These are phyloP conservation scores for Metopia argyrocephala DNA, from an alignment of 2,888 invertebrate species.

Conservation along the genomic window DNA sequence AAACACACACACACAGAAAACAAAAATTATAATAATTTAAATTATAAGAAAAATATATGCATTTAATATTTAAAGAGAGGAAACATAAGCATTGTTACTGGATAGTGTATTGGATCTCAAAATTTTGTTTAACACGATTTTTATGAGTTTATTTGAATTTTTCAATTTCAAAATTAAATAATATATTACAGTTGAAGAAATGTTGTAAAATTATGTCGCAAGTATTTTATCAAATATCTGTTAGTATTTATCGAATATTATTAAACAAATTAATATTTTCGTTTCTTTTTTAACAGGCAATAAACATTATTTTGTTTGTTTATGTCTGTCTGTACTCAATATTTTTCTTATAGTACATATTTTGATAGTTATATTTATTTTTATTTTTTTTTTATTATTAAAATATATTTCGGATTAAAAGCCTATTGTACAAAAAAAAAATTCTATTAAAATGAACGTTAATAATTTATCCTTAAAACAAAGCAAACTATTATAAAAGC, in stretches of 20 bases:
- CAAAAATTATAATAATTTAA: background rate
- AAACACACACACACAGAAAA: no score
- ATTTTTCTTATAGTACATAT: background rate
- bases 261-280: background rate
- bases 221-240: constrained; percentile 23
- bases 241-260: constrained; percentile 44
- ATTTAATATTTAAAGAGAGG: constrained; percentile 1
- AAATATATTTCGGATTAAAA: constrained; percentile 37
- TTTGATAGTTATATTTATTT: background rate
- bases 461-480: constrained; percentile 30
- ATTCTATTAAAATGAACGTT: constrained; percentile 2
- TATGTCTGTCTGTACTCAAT: background rate
- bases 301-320: background rate
- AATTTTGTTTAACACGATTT: background rate
- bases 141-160: background rate
- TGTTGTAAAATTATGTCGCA: constrained; percentile 24
- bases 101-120: background rate
- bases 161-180: background rate
- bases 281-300: background rate
- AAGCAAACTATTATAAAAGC: constrained; percentile 20
- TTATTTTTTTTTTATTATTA: constrained; percentile 9
- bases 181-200: background rate
- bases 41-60: background rate
- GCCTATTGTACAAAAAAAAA: constrained; percentile 59
- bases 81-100: no score